These are phyloP conservation scores for Scolopax mira DNA, from an alignment of 2,113 vertebrate species.

Conservation along the genomic window DNA sequence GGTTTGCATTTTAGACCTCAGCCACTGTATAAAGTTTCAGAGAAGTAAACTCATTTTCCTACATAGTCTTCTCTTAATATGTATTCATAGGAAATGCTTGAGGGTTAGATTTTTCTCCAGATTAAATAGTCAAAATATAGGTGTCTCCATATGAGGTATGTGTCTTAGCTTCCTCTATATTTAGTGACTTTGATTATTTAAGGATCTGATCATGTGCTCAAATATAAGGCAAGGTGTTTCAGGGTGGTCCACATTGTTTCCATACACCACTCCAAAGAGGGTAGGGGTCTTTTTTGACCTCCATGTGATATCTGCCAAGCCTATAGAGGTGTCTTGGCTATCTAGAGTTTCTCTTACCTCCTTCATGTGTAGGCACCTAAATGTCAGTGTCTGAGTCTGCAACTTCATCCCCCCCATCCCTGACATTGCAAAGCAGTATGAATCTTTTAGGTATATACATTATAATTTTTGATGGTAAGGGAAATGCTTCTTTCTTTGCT, in stretches of 20 bases:
- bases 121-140: not conserved
- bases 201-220: not conserved
- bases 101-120: not conserved
- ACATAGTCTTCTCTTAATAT: not conserved
- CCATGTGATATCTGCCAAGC: accelerated
- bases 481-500: not conserved
- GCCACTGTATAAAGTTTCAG: not conserved
- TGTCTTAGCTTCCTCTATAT: not conserved
- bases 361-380: accelerated
- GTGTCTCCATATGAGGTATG: not conserved
- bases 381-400: not conserved
- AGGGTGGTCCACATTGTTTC: not conserved
- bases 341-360: not conserved
- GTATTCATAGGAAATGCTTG: accelerated
- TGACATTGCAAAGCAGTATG: not conserved
- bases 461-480: not conserved
- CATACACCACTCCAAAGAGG: not conserved
- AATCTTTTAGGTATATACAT: not conserved
- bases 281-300: not conserved
- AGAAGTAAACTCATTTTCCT: not conserved
- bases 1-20: not conserved
- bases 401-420: not conserved
- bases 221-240: not conserved
- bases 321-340: not conserved
- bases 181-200: accelerated